phyloP scores from a whole-genome alignment of 2,888 invertebrate species.

The Selenia dentaria region DNA sequence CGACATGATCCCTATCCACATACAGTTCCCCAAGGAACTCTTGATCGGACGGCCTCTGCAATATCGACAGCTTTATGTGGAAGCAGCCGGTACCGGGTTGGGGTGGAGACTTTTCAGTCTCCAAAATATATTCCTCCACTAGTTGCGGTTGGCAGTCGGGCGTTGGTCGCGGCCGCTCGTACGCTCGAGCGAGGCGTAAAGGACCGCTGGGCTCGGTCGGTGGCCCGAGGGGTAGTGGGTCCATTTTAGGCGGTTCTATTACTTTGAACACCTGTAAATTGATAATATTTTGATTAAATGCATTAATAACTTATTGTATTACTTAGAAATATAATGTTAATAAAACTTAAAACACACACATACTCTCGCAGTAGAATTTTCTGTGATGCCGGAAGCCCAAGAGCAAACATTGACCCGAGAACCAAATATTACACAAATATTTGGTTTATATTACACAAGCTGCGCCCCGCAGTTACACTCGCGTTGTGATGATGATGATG shows the following conservation, averaged over 20 bases:
- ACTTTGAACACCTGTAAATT: slow-evolving; percentile 84
- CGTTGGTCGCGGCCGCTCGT: slow-evolving; percentile 86
- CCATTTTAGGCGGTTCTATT: slow-evolving; percentile 86
- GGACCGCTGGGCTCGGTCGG: slow-evolving; percentile 77
- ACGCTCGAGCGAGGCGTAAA: slow-evolving; percentile 72
- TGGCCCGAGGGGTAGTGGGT: slow-evolving; percentile 82
- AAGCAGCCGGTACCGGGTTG: slow-evolving; percentile 87
- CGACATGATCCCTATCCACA: slow-evolving; percentile 93
- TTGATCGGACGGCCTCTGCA: slow-evolving; percentile 94
- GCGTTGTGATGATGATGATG: no score
- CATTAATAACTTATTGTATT: no score
- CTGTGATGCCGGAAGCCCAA: no score
- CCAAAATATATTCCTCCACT: slow-evolving; percentile 94
- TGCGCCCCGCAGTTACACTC: no score
- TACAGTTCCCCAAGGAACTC: slow-evolving; percentile 96
- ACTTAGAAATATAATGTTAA: no score
- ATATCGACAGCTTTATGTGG: slow-evolving; percentile 94
- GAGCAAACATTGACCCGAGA: no score
- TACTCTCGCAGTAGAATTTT: no score
- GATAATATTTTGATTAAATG: no score
- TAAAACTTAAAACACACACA: no score
- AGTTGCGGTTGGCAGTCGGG: slow-evolving; percentile 91
- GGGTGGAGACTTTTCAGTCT: slow-evolving; percentile 90
- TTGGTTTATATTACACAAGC: no score
- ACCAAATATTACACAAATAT: no score